These are phyloP conservation scores for Chymomyza procnemis DNA, from an alignment of 2,888 invertebrate species.

Conservation along the genomic window DNA sequence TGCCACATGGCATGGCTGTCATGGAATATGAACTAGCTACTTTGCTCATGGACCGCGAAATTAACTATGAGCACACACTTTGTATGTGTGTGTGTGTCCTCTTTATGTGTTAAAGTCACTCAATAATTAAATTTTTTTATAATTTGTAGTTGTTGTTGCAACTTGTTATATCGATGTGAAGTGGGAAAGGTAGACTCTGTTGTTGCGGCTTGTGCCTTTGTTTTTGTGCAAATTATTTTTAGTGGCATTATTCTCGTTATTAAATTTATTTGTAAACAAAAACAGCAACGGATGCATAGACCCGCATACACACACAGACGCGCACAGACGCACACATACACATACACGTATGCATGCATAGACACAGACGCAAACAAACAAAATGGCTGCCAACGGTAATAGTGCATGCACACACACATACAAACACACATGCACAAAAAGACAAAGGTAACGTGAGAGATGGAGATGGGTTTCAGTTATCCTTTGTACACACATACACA, in stretches of 20 bases:
- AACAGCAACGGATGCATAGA: slow-evolving; percentile 36
- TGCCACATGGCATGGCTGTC: too few relatives aligned
- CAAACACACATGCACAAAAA: slow-evolving; percentile 11
- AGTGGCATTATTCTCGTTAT: slow-evolving; percentile 70
- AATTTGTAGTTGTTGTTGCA: slow-evolving; percentile 19
- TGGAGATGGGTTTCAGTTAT: slow-evolving; percentile 42
- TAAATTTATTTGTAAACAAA: slow-evolving; percentile 73
- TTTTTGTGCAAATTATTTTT: slow-evolving; percentile 61
- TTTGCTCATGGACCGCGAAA: slow-evolving; percentile 22
- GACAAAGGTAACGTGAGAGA: too few relatives aligned
- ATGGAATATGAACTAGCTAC: not conserved
- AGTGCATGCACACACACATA: slow-evolving; percentile 22
- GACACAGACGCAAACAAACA: slow-evolving; percentile 32
- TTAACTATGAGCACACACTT: slow-evolving; percentile 22
- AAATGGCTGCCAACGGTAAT: slow-evolving; percentile 54
- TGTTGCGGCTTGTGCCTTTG: slow-evolving; percentile 23
- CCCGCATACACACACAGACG: slow-evolving; percentile 23
- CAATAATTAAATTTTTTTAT: slow-evolving; percentile 64
- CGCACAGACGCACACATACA: not conserved
- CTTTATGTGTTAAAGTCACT: slow-evolving; percentile 5
- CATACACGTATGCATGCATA: not conserved
- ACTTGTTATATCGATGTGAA: slow-evolving; percentile 17
- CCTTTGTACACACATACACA: slow-evolving; percentile 21
- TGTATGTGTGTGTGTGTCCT: too few relatives aligned
- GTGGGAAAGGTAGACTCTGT: not conserved